Evolutionary conservation across 2,888 invertebrate genomes (phyloP), one percentile per base, ranked within the genome.

Genomic region (Oxytorus armatus): DNA sequence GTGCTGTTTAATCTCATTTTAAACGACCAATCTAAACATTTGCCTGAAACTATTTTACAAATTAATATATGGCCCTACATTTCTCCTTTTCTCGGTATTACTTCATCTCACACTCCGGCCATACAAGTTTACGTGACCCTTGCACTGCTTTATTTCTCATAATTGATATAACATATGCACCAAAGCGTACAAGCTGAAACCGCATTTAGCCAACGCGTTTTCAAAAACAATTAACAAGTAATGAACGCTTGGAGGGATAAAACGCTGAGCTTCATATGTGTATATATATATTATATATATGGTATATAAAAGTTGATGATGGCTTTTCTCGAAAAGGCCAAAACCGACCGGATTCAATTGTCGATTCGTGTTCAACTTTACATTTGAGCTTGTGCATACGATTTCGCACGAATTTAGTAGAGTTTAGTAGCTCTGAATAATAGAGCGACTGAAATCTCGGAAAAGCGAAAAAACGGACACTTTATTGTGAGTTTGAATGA

Each of bases 211-310:
- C 51, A 57, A 63, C 18, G 53, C 53, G 14, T 59, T 61, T n/a
- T 49, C 72, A 66, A 83, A 82, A 65, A 83, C 84, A 83, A 85
- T 85, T 85, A 85, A 84, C 79, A 77, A 74, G 73, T 82, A 85
- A 83, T 82, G 85, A 84, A 81, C 47, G 55, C 42, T 66, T 53
- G 18, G n/a, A 44, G 16, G 51, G 21, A 49, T 59, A 33, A 39
- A 73, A 61, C 33, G 39, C 61, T 23, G 61, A 72, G 23, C 39
- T 49, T 14, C 36, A 36, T 36, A 51, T 10, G 21, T 21, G 33
- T 23, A 16, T 3, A 53, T 0, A 42, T 39, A 76, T 66, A 57
- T 78, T 23, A 61, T 25, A 14, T 59, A 23, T 25, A 53, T 76
- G 53, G 8, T 16, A 36, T 18, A 36, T 23, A 10, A 14, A 16